These are phyloP conservation scores for Carettochelys insculpta DNA, from an alignment of 2,113 vertebrate genomes.

Conservation along the genomic window DNA sequence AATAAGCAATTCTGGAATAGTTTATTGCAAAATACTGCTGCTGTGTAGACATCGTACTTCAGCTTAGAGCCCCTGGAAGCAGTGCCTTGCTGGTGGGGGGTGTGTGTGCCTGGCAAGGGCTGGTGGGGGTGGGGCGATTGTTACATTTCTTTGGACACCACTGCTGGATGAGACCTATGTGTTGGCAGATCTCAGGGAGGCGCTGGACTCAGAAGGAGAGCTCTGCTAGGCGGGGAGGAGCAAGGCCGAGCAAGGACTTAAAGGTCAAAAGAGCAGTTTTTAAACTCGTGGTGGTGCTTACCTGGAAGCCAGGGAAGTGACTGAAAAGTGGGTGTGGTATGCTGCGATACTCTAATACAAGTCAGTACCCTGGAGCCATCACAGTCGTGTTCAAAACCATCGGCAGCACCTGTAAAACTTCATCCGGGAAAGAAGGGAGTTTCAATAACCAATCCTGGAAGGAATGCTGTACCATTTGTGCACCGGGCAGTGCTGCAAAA, in stretches of 20 bases:
- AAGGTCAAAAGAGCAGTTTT: conserved; percentile 42
- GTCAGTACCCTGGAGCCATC: conserved; percentile 46
- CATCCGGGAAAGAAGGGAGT: conserved; percentile 36
- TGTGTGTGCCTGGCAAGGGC: too few relatives aligned
- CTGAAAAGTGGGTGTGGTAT: conserved; percentile 44
- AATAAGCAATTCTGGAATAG: too few relatives aligned
- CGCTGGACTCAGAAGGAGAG: not conserved
- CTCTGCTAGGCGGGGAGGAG: not conserved
- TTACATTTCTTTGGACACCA: too few relatives aligned
- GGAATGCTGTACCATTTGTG: not conserved
- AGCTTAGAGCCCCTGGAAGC: too few relatives aligned
- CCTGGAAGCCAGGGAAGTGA: conserved; percentile 42
- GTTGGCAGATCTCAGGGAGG: not conserved
- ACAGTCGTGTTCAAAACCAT: conserved; percentile 26
- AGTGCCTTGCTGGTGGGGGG: too few relatives aligned
- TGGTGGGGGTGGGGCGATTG: too few relatives aligned
- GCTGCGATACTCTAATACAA: conserved; percentile 54
- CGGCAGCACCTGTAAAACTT: conserved; percentile 40
- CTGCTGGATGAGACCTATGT: too few relatives aligned
- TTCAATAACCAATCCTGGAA: conserved; percentile 35
- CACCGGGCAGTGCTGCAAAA: conserved; percentile 4
- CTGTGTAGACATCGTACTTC: too few relatives aligned
- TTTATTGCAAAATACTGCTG: too few relatives aligned
- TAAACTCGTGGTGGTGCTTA: conserved; percentile 41
- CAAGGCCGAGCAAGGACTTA: conserved; percentile 38